Evolutionary conservation across 2,888 invertebrate species (phyloP).

Genomic region (Drosophila melanosoma): DNA sequence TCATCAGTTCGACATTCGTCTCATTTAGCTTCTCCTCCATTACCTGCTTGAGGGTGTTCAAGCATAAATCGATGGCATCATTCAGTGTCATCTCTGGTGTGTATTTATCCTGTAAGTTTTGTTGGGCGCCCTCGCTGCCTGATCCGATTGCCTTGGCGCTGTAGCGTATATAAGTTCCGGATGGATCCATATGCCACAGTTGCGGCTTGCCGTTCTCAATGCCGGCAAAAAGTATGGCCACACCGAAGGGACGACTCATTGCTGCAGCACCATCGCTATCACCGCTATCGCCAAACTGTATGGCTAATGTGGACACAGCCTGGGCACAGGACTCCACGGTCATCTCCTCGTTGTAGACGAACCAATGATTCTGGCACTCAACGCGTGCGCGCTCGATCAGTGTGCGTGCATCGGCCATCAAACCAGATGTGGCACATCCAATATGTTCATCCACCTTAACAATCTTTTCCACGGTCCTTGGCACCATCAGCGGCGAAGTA

Average conservation of each 20-base stretch:
- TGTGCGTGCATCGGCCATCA: slow-evolving; percentile 99
- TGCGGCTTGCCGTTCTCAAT: slow-evolving; percentile 96
- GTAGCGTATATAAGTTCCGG: slow-evolving; percentile 98
- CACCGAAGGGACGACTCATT: slow-evolving; percentile 99
- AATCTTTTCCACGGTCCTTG: slow-evolving; percentile 98
- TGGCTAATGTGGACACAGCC: slow-evolving; percentile 99
- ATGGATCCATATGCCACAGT: slow-evolving; percentile 99
- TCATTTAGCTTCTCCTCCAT: slow-evolving; percentile 99
- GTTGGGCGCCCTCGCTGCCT: slow-evolving; percentile 99
- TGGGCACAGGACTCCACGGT: slow-evolving; percentile 98
- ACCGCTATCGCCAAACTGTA: slow-evolving; percentile 99
- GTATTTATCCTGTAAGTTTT: slow-evolving; percentile 91
- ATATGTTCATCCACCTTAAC: slow-evolving; percentile 99
- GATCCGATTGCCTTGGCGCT: slow-evolving; percentile 99
- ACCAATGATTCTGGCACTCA: slow-evolving; percentile 99
- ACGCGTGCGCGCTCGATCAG: slow-evolving; percentile 97
- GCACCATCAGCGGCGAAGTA: slow-evolving; percentile 98
- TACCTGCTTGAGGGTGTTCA: slow-evolving; percentile 96
- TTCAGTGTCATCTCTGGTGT: slow-evolving; percentile 95
- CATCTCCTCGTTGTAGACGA: slow-evolving; percentile 98
- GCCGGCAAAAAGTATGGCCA: slow-evolving; percentile 98
- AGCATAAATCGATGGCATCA: slow-evolving; percentile 95
- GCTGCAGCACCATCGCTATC: slow-evolving; percentile 98
- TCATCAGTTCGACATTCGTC: slow-evolving; percentile 98
- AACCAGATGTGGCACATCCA: slow-evolving; percentile 98